phyloP scores from a whole-genome alignment of 2,888 invertebrate genomes.

The Drosophila pegasa region DNA sequence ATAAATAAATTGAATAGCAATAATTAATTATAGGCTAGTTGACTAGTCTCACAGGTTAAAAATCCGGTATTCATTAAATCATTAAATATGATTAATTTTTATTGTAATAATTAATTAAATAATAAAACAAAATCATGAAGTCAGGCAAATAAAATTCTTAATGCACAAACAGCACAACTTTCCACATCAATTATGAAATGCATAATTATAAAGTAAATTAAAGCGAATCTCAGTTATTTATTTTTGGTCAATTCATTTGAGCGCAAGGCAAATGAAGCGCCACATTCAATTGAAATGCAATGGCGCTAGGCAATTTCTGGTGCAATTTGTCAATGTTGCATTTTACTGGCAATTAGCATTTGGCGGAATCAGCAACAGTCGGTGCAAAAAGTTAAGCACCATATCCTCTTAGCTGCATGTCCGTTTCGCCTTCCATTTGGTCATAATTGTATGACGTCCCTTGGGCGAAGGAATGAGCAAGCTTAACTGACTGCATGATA shows the following conservation, averaged over 20 bases:
- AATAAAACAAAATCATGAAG: too few species aligned
- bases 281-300: constrained; percentile 51
- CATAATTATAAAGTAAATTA: background rate
- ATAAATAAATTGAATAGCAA: too few species aligned
- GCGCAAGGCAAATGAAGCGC: constrained; percentile 34
- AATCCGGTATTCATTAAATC: too few species aligned
- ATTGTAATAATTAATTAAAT: too few species aligned
- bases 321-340: constrained; percentile 41
- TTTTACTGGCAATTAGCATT: constrained; percentile 52
- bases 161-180: background rate
- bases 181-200: background rate
- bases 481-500: background rate
- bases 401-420: background rate
- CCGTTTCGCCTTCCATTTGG: constrained; percentile 24
- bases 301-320: constrained; percentile 43
- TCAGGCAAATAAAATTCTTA: too few species aligned
- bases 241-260: constrained; percentile 26
- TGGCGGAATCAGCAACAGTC: constrained; percentile 15
- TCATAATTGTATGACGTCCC: constrained; percentile 34
- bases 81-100: too few species aligned
- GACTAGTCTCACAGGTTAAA: too few species aligned
- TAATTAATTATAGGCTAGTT: too few species aligned
- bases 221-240: background rate
- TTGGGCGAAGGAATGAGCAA: background rate
- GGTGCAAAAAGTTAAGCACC: constrained; percentile 10